phyloP scores from a whole-genome alignment of 2,113 vertebrate genomes.

The Proterorhinus semilunaris region DNA sequence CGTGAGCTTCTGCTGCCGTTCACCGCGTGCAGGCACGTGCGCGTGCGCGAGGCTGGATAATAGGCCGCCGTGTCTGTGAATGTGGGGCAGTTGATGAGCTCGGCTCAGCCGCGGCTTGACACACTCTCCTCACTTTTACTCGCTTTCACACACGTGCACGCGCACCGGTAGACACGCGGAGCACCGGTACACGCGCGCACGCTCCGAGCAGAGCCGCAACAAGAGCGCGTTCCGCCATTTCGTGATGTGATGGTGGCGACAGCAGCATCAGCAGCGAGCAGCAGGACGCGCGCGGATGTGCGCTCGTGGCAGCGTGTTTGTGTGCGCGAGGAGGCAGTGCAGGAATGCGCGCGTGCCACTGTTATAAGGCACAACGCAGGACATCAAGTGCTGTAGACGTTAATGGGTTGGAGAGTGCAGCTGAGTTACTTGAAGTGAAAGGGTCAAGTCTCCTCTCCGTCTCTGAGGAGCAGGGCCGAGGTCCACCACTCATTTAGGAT shows the following conservation, averaged over 20 bases:
- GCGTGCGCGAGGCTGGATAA: slow-evolving; percentile 40
- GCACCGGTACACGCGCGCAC: slow-evolving; percentile 7
- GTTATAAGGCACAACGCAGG: background rate
- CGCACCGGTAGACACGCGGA: background rate
- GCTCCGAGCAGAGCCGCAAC: slow-evolving; percentile 44
- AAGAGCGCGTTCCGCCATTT: slow-evolving; percentile 74
- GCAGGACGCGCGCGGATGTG: slow-evolving; percentile 24
- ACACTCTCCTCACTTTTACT: slow-evolving; percentile 12
- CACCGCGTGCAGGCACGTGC: slow-evolving; percentile 22
- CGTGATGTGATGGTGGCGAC: slow-evolving; percentile 63
- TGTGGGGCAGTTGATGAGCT: slow-evolving; percentile 63
- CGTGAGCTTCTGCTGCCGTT: slow-evolving; percentile 23
- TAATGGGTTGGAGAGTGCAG: background rate
- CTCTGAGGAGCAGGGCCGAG: background rate
- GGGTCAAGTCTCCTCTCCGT: background rate
- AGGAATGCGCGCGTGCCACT: slow-evolving; percentile 49
- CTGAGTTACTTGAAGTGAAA: background rate
- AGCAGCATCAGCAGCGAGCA: slow-evolving; percentile 44
- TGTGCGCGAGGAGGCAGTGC: slow-evolving; percentile 21
- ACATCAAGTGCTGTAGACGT: background rate
- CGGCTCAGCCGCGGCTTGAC: slow-evolving; percentile 37
- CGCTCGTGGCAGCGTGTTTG: slow-evolving; percentile 12
- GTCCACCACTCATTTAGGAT: no score
- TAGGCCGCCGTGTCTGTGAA: slow-evolving; percentile 46
- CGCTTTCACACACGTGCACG: background rate